Evolutionary conservation across 2,888 invertebrate genomes (phyloP), one percentile per base, ranked within the genome.

Genomic region (Artemia sinica): DNA sequence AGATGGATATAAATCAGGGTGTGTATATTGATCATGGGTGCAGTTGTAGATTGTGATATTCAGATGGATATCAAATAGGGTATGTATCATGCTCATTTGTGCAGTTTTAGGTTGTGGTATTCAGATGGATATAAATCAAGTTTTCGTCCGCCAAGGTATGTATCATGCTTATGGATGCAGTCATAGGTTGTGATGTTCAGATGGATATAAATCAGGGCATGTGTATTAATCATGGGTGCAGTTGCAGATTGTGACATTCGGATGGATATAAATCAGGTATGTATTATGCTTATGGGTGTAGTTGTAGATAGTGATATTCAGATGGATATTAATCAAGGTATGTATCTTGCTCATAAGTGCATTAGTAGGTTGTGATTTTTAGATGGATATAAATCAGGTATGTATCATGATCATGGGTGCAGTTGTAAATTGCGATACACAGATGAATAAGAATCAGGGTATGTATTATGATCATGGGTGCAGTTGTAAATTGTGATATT

Each of bases 381-480:
- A 93, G 65, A 80, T 93, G 68, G 92, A 93, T 75, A 91, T 92
- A 41, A 92, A 91, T 78, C 92, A 93, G 90, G 90, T 86, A 74
- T 72, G 14, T 71, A 73, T 9, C 49, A 14, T n/a, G n/a, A n/a
- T n/a, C n/a, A n/a, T n/a, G n/a, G n/a, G n/a, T n/a, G n/a, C n/a
- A n/a, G n/a, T 52, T 52, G 12, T n/a, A 12, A 12, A 12, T 52
- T 12, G 12, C 12, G 12, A 12, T n/a, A n/a, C n/a, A n/a, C n/a
- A n/a, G n/a, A n/a, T n/a, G n/a, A n/a, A n/a, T n/a, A n/a, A n/a
- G n/a, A n/a, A n/a, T n/a, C n/a, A n/a, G n/a, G n/a, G n/a, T n/a
- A n/a, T n/a, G n/a, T n/a, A n/a, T n/a, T n/a, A n/a, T n/a, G n/a
- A n/a, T n/a, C n/a, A n/a, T n/a, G n/a, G n/a, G n/a, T n/a, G n/a